Evolutionary conservation across 2,113 vertebrate genomes (phyloP), one percentile per base, ranked within the genome.

Genomic region (Spermophilus dauricus): DNA sequence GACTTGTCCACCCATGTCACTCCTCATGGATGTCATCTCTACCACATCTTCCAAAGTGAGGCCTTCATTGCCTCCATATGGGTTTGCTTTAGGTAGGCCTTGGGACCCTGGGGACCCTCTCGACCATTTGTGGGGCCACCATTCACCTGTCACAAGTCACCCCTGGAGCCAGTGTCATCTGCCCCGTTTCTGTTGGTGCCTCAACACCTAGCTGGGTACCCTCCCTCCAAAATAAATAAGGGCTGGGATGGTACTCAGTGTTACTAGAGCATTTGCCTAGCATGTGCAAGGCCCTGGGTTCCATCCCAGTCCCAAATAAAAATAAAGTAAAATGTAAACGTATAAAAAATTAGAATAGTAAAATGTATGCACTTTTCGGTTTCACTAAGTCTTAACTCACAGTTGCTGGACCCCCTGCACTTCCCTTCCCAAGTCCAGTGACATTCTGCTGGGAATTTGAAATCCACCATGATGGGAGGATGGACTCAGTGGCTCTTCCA

Each of bases 71-170:
- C 51, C 51, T 97, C 96, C 95, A 72, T 95, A 51, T 56, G 76
- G 63, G 63, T 26, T 97, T 96, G 97, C 94, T 97, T 97, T 98
- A 98, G 58, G 96, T 17, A 37, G 73, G 24, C 42, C 53, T 75
- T 13, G 81, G 13, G 24, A 67, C 30, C 2, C 14, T 26, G 56
- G 2, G 73, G 61, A 63, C 61, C 18, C 61, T 28, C 61, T 63
- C 61, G 1, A 24, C 58, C 8, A 8, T 22, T 14, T 86, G 14
- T 10, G 6, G n/a, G 30, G 67, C 72, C 12, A 2, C 34, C 69
- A 8, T 22, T 4, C 16, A 11, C 10, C 72, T 4, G 42, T 63
- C 77, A 39, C 32, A 20, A 7, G 81, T 18, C 53, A 63, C 14
- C 22, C 30, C 34, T 67, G 22, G 37, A 48, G 17, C 1, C 18